Percentiles rank a stretch among this genome's conserved stretches.
phyloP scores from a whole-genome alignment of 2,888 invertebrate species.

The Macrosiphum euphorbiae region DNA sequence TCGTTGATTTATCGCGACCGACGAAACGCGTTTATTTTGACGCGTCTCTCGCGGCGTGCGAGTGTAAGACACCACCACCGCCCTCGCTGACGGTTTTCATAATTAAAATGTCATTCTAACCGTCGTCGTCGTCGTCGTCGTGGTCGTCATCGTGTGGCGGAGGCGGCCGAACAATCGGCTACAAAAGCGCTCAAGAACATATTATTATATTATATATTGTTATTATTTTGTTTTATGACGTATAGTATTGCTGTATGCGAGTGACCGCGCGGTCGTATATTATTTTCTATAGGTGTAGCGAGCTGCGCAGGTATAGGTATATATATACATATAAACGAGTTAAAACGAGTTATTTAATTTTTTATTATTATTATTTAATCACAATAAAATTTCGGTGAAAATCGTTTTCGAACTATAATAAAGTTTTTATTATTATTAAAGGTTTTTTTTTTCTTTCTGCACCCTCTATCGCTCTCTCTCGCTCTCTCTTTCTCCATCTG shows the following conservation, averaged over 20 bases:
- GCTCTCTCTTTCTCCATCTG: not conserved
- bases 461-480: not conserved
- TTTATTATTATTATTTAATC: not conserved
- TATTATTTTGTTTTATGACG: not conserved
- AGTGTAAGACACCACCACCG: conserved; percentile 9
- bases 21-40: conserved; percentile 57
- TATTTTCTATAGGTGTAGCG: not conserved
- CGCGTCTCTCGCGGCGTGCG: conserved; percentile 30
- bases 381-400: conserved; percentile 24
- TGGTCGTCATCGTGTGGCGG: not conserved
- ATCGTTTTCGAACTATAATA: conserved; percentile 31
- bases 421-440: not conserved
- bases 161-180: not conserved
- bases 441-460: not conserved
- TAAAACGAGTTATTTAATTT: not conserved
- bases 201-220: not conserved
- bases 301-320: not conserved
- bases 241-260: too few species aligned
- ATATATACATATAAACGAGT: not conserved
- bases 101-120: conserved; percentile 64
- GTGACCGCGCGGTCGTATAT: not conserved
- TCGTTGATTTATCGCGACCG: conserved; percentile 62
- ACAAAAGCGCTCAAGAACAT: not conserved
- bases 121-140: conserved; percentile 5
- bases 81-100: conserved; percentile 60